Evolutionary conservation across 2,113 vertebrate species (phyloP).

Genomic region (Mormyrus lacerda): DNA sequence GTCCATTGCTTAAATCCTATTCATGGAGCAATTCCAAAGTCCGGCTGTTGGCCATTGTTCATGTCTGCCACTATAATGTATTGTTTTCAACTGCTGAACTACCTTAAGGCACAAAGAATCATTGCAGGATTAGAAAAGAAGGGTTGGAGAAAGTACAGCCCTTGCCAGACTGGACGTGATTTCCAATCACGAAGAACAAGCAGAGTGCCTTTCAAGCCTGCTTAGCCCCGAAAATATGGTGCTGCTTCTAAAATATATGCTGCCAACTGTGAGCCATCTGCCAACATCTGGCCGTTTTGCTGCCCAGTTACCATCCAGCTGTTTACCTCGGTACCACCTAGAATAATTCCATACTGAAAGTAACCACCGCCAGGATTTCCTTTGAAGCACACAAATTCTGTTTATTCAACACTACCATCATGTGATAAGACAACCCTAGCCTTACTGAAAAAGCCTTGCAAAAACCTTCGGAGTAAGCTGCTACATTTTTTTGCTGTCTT

Average conservation of each 20-base stretch:
- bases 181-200: not conserved
- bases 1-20: not conserved
- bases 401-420: not conserved
- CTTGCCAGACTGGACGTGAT: not conserved
- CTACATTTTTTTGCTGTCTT: not conserved
- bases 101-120: not conserved
- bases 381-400: not conserved
- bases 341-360: not conserved
- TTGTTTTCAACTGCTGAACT: not conserved
- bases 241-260: not conserved
- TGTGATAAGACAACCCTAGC: not conserved
- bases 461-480: not conserved
- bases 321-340: not conserved
- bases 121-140: not conserved
- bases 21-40: not conserved
- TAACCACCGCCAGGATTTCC: not conserved
- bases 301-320: not conserved
- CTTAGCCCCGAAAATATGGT: not conserved
- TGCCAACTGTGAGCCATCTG: not conserved
- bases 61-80: not conserved
- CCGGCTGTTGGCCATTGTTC: not conserved
- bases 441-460: not conserved
- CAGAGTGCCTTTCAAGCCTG: not conserved
- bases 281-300: not conserved
- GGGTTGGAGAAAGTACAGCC: not conserved